phyloP scores from a whole-genome alignment of 1,140 invertebrate genomes.

The Brachionus sp. region DNA sequence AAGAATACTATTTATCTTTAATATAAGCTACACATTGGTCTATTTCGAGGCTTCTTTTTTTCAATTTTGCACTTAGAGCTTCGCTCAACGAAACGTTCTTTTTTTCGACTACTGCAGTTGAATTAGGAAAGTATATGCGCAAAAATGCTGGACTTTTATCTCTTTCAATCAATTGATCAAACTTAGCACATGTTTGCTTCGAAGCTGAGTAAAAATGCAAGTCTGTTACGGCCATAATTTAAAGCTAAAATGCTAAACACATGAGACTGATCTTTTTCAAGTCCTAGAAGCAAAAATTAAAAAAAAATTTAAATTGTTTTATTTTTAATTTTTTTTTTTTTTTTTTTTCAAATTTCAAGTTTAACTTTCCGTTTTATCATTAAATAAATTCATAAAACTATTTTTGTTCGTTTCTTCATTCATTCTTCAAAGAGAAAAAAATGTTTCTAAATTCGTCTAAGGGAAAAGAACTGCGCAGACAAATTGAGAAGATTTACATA shows the following conservation, averaged over 20 bases:
- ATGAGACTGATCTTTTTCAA: not conserved
- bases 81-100: not conserved
- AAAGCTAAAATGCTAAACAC: not conserved
- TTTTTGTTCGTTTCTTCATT: not conserved
- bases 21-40: not conserved
- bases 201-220: not conserved
- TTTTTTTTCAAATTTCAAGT: not conserved
- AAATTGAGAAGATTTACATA: not conserved
- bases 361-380: not conserved
- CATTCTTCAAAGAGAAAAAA: not conserved
- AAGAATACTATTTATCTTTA: slow-evolving; percentile 29
- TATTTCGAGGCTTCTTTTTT: slow-evolving; percentile 21
- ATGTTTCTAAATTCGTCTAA: not conserved
- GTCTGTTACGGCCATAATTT: not conserved
- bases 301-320: too few relatives aligned
- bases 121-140: not conserved
- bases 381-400: not conserved
- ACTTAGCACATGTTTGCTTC: not conserved
- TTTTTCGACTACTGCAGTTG: slow-evolving; percentile 9
- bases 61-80: not conserved
- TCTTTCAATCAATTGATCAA: not conserved
- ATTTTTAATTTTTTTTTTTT: too few relatives aligned
- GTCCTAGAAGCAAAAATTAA: not conserved
- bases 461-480: not conserved
- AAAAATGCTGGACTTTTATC: not conserved